Base-by-base conservation (phyloP, 1,140 invertebrate genomes). In the Hyphantria cunea region DNA sequence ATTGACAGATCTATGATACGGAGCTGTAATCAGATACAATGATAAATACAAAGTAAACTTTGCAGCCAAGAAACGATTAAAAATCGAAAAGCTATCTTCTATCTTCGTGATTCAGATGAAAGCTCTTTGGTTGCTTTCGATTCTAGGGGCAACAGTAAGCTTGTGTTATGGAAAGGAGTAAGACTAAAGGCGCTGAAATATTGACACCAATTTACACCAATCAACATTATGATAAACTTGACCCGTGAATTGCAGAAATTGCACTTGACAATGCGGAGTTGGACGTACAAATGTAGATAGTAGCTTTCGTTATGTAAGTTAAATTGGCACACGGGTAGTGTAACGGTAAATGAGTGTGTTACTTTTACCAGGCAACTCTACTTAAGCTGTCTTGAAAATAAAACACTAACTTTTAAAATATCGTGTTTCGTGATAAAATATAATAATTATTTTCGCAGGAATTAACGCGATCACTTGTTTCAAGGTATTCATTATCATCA, bases 171-270 rank as follows among this genome's bases (percentile, higher is more conserved):
- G 66, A 72, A 58, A 76, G 70, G 61, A 63, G 17, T 25, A 3
- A n/a, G 17, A 55, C 61, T 64, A 68, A 73, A 66, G 58, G 68
- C 68, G 66, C 64, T 65, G 72, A 74, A 68, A 70, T 64, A 78
- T 78, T 69, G 70, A 67, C 56, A 68, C 62, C 69, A 82, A 78
- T 82, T 80, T 78, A 63, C 59, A 61, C 60, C 72, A 76, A 78
- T 78, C 72, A 78, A 79, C 76, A 70, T 75, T 69, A 70, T 74
- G 50, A 37, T 56, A 74, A 80, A 76, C 76, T 78, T 80, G 78
- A 78, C 78, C 74, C 54, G 37, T 52, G 51, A 39, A 63, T 25
- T 47, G 50, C 49, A 42, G 56, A 60, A 60, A 60, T n/a, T 51
- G 56, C 11, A 12, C 56, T 60, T 60, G 56, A 60, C 56, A 49